Evolutionary conservation across 1,140 invertebrate species (phyloP).

Genomic region (Sinonovacula constricta): DNA sequence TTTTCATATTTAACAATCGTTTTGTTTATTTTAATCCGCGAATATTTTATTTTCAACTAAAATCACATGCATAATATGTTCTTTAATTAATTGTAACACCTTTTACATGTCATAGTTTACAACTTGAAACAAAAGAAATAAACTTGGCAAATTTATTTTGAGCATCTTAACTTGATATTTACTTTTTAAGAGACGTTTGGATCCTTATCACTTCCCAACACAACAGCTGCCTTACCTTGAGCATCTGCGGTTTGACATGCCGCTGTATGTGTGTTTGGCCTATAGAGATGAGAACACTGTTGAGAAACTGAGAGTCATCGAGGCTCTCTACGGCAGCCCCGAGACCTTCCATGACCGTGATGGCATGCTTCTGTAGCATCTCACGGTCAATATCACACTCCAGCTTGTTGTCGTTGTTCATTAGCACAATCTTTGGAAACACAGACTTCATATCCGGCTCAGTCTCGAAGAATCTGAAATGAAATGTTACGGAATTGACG

Average conservation of each 20-base stretch:
- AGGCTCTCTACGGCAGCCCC: constrained; percentile 73
- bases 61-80: no score
- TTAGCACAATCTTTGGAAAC: constrained; percentile 72
- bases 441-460: constrained; percentile 69
- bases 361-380: constrained; percentile 72
- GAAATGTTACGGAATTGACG: no score
- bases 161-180: not conserved
- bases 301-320: constrained; percentile 71
- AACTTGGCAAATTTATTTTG: not conserved
- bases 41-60: no score
- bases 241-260: constrained; percentile 70
- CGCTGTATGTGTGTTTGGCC: constrained; percentile 73
- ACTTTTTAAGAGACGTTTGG: no score
- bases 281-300: constrained; percentile 69
- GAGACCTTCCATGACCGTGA: constrained; percentile 71
- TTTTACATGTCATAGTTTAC: not conserved
- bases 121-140: constrained; percentile 9
- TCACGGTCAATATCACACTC: constrained; percentile 72
- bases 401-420: constrained; percentile 71
- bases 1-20: no score
- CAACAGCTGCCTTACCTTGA: no score
- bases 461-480: constrained; percentile 71
- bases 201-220: no score
- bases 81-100: no score
- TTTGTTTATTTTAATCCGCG: no score